These are phyloP conservation scores for Mormyrus lacerda DNA, from an alignment of 2,113 vertebrate genomes.

Conservation along the genomic window DNA sequence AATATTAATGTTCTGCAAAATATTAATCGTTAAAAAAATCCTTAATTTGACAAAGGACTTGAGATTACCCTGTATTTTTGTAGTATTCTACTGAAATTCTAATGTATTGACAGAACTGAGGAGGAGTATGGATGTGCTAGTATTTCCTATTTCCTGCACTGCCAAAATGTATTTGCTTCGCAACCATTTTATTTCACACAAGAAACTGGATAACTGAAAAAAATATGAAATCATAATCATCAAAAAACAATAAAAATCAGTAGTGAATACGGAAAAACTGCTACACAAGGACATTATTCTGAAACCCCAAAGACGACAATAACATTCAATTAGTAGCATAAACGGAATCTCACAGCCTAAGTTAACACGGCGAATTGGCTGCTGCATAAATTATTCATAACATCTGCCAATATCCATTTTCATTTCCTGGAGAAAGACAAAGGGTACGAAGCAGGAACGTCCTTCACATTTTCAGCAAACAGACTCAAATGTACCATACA, in stretches of 20 bases:
- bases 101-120: not conserved
- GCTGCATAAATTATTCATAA: not conserved
- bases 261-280: not conserved
- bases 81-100: not conserved
- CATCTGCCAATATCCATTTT: not conserved
- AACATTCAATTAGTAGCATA: not conserved
- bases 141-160: not conserved
- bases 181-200: not conserved
- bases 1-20: not conserved
- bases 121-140: not conserved
- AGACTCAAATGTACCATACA: not conserved
- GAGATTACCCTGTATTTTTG: not conserved
- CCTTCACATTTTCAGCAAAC: not conserved
- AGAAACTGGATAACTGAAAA: not conserved
- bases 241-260: not conserved
- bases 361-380: not conserved
- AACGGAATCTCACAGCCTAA: not conserved
- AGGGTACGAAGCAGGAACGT: not conserved
- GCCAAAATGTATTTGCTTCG: not conserved
- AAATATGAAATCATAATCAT: not conserved
- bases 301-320: not conserved
- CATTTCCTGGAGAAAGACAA: conserved; percentile 3
- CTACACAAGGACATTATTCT: not conserved
- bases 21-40: not conserved
- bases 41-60: not conserved